These are phyloP conservation scores for Beris chalybata DNA, from an alignment of 2,888 invertebrate genomes.

Conservation along the genomic window DNA sequence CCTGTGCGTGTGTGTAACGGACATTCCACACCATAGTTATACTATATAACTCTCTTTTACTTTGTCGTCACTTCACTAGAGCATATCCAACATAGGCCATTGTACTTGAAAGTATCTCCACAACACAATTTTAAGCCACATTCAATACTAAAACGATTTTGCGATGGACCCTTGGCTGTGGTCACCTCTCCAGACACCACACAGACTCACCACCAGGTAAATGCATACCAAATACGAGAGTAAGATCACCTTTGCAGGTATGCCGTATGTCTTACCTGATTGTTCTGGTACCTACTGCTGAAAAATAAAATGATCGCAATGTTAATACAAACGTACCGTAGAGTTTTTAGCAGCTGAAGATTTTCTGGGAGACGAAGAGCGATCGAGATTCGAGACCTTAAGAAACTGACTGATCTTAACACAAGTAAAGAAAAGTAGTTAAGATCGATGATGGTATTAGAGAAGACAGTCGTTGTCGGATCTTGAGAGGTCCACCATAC, in stretches of 20 bases:
- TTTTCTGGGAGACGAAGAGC: conserved; percentile 6
- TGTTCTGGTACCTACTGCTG: too few relatives aligned
- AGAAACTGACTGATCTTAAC: not conserved
- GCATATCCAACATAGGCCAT: conserved; percentile 22
- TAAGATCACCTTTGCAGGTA: conserved; percentile 20
- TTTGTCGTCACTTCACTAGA: too few relatives aligned
- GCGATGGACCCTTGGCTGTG: conserved; percentile 24
- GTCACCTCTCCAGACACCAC: not conserved
- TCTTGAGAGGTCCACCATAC: conserved; percentile 19
- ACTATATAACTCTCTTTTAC: too few relatives aligned
- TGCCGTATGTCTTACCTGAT: too few relatives aligned
- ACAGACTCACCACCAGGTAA: conserved; percentile 10
- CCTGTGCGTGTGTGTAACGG: conserved; percentile 18
- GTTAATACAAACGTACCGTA: not conserved
- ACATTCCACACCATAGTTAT: conserved; percentile 15
- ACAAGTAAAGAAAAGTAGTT: conserved; percentile 15
- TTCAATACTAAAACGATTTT: conserved; percentile 1
- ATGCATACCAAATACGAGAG: conserved; percentile 2
- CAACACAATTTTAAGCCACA: not conserved
- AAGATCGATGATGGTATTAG: conserved; percentile 1
- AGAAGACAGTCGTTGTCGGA: conserved; percentile 7
- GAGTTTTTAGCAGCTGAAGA: conserved; percentile 2
- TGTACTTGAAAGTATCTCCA: conserved; percentile 17
- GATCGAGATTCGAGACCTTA: not conserved
- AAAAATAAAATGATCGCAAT: too few relatives aligned